These are phyloP conservation scores for Motacilla alba DNA, from an alignment of 2,113 vertebrate species.

Conservation along the genomic window DNA sequence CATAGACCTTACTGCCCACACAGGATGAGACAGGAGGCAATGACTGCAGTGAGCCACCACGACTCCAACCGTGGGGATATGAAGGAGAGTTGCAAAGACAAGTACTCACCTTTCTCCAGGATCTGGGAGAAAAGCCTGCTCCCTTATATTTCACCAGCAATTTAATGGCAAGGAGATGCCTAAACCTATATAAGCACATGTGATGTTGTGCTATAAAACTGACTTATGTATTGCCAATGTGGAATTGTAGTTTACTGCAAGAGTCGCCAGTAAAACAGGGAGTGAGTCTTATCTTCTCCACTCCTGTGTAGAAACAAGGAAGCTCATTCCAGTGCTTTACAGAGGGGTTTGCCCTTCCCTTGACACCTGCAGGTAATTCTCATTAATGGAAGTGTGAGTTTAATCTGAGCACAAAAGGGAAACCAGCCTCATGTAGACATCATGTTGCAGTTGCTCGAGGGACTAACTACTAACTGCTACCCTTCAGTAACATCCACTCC, in stretches of 20 bases:
- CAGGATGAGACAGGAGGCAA: neutral
- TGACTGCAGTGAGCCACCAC: neutral
- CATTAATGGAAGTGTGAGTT: neutral
- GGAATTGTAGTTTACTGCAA: neutral
- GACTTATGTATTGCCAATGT: neutral
- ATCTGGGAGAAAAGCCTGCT: neutral
- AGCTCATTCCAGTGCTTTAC: neutral
- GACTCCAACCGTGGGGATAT: fast-evolving
- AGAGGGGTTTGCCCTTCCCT: neutral
- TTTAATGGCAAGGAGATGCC: neutral
- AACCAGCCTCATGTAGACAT: neutral
- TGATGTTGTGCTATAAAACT: neutral
- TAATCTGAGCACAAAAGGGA: neutral
- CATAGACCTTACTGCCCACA: neutral
- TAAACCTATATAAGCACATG: neutral
- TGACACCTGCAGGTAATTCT: neutral
- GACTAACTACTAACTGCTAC: neutral
- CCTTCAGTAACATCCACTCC: neutral
- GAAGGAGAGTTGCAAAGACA: neutral
- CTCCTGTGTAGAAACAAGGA: neutral
- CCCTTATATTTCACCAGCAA: neutral
- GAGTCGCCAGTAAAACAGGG: neutral
- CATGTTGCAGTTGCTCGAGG: neutral
- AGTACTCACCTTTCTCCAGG: neutral
- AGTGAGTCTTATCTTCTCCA: neutral